phyloP scores from a whole-genome alignment of 2,888 invertebrate genomes.

The Neoaliturus tenellus region DNA sequence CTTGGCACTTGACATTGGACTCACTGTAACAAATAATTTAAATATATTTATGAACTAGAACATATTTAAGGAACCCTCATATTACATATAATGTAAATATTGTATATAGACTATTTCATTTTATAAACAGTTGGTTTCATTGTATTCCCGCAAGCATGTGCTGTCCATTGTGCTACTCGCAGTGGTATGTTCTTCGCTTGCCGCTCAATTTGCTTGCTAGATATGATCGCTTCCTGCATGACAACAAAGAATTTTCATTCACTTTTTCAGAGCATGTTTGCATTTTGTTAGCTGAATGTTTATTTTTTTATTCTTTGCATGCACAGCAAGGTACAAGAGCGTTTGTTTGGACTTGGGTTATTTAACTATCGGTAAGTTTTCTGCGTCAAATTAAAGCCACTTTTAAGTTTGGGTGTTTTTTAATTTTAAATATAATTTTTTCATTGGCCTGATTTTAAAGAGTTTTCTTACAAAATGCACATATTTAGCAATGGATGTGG shows the following conservation, averaged over 20 bases:
- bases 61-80: no score
- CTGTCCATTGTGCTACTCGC: constrained; percentile 12
- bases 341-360: constrained; percentile 87
- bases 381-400: no score
- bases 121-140: not conserved
- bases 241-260: not conserved
- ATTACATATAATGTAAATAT: constrained; percentile 42
- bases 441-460: no score
- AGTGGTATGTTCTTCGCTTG: constrained; percentile 29
- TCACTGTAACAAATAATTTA: no score
- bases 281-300: constrained; percentile 44
- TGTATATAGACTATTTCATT: not conserved
- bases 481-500: no score
- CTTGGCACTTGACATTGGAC: no score
- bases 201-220: constrained; percentile 5
- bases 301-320: constrained; percentile 74
- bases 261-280: constrained; percentile 7
- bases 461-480: no score
- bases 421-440: no score
- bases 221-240: constrained; percentile 12
- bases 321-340: constrained; percentile 84
- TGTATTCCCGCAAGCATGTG: constrained; percentile 21
- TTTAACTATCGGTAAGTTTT: constrained; percentile 81
- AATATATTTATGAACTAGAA: no score
- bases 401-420: no score